Base-by-base conservation (phyloP, 2,113 vertebrate species). In the Vireo altiloquus region DNA sequence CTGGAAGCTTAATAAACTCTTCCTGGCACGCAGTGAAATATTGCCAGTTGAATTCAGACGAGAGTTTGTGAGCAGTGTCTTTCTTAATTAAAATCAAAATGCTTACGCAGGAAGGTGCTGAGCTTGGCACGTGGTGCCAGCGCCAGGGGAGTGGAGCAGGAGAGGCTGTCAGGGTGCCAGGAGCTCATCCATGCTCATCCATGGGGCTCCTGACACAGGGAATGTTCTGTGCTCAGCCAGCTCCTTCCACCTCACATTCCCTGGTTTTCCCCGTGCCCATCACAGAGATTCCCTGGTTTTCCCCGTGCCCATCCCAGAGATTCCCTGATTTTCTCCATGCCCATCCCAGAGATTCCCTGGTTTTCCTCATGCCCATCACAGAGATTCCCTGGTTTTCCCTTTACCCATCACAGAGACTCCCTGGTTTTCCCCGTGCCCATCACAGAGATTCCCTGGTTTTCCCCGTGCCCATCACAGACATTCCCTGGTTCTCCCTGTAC, bases 21-120 rank as follows among this genome's bases (percentile, higher is more conserved):
- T 97, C 89, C 78, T 97, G 94, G 91, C 95, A 86, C 54, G 79
- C 95, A 97, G 35, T 74, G 95, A 96, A 97, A 94, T 90, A 94
- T 61, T 89, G 93, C 46, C 80, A 93, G 90, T 64, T 92, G 93
- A 59, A 96, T 94, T 96, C 94, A 96, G 95, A 94, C 3, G 65
- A 79, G 86, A 92, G 95, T 94, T 93, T 93, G 89, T 21, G 90
- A 96, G 92, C 88, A 78, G 89, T 23, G 78, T 74, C 96, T 80
- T 76, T 70, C 87, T 90, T 86, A 96, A 97, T 97, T 95, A 95
- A 35, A 90, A 90, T 97, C 97, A 92, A 94, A 92, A 81, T 10
- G 47, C 70, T 83, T 71, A 64, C 92, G 47, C 1, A 63, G 91
- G 77, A 84, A 82, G 89, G 90, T 56, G 49, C 68, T 54, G 52